These are phyloP conservation scores for Micrastur ruficollis DNA, from an alignment of 2,797 vertebrate species.

Conservation along the genomic window DNA sequence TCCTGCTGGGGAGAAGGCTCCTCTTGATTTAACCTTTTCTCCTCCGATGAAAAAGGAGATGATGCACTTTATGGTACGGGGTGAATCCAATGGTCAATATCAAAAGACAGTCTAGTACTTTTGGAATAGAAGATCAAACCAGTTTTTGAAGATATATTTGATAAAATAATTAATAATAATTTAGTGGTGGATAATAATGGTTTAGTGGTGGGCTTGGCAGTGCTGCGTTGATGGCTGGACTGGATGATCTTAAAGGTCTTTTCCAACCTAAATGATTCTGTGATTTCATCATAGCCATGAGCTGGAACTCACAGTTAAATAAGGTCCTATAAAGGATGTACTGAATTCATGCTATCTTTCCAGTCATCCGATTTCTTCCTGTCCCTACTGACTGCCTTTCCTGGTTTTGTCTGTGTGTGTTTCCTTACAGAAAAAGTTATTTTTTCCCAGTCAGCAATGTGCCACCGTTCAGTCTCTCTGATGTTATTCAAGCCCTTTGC, in stretches of 20 bases:
- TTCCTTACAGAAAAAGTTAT: background rate
- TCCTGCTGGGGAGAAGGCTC: background rate
- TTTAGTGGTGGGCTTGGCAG: background rate
- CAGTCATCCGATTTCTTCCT: background rate
- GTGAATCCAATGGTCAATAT: background rate
- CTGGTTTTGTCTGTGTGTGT: background rate
- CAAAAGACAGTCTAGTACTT: background rate
- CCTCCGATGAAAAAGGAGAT: background rate
- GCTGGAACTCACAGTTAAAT: background rate
- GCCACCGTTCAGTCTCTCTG: background rate
- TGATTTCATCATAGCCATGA: background rate
- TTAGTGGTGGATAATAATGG: too few species aligned
- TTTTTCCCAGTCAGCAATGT: background rate
- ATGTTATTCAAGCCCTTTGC: background rate
- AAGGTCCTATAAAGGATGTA: background rate
- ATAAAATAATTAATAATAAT: background rate
- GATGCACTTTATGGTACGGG: background rate
- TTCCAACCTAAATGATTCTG: background rate
- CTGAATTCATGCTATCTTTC: fast-evolving
- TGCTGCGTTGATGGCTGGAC: background rate
- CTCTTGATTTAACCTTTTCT: background rate
- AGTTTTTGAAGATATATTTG: background rate
- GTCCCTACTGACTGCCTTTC: background rate
- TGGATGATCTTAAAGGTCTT: background rate
- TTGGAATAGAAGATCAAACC: background rate